These are phyloP conservation scores for Poeciliopsis turrubarensis DNA, from an alignment of 2,113 vertebrate genomes.

Conservation along the genomic window DNA sequence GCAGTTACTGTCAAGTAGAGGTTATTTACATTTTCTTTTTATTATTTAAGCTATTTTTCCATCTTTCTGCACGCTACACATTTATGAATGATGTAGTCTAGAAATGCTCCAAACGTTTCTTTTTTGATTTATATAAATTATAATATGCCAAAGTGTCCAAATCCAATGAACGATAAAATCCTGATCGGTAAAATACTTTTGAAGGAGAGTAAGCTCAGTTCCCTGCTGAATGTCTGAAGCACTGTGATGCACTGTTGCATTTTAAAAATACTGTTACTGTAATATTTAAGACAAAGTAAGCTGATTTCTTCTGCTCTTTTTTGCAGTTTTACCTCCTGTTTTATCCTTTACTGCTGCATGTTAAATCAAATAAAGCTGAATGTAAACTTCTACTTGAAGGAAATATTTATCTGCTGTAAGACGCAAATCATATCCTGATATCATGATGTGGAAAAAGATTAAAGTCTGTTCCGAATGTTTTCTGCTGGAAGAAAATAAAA, in stretches of 20 bases:
- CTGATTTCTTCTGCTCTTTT: neutral
- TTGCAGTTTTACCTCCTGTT: neutral
- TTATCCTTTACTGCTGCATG: neutral
- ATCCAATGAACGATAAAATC: neutral
- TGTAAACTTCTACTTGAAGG: slow-evolving; percentile 55
- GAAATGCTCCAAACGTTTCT: neutral
- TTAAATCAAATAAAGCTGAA: slow-evolving; percentile 5
- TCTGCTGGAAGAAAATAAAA: slow-evolving; percentile 50
- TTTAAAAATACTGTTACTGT: slow-evolving; percentile 37
- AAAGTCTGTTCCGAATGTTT: slow-evolving; percentile 35
- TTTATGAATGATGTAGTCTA: neutral
- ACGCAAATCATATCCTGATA: slow-evolving; percentile 21
- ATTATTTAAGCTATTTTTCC: neutral
- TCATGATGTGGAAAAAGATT: neutral
- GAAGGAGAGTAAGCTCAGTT: neutral
- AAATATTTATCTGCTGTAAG: slow-evolving; percentile 34
- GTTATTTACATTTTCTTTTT: neutral
- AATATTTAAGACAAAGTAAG: neutral
- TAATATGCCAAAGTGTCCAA: slow-evolving; percentile 20
- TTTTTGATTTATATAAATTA: neutral
- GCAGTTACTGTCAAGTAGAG: neutral
- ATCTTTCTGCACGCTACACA: neutral
- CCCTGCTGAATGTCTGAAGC: slow-evolving; percentile 29
- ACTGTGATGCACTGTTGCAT: slow-evolving; percentile 30
- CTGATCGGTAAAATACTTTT: slow-evolving; percentile 38